These are phyloP conservation scores for Lordiphosa fenestrarum DNA, from an alignment of 2,888 invertebrate genomes.

Conservation along the genomic window DNA sequence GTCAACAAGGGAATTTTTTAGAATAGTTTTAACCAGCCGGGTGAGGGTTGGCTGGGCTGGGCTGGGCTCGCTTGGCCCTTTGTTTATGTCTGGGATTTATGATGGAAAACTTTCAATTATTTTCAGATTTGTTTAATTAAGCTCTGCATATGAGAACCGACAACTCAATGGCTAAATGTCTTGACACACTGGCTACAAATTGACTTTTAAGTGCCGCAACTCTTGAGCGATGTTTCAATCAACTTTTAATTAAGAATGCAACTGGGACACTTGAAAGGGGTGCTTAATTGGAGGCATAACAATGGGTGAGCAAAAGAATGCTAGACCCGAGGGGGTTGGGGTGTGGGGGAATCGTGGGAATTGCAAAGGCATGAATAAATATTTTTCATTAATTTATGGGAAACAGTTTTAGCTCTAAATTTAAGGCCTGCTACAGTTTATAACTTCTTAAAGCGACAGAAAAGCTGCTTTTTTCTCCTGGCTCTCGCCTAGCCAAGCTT, in stretches of 20 bases:
- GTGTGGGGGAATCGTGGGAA: no score
- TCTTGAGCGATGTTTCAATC: conserved; percentile 41
- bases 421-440: no score
- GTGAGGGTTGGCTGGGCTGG: conserved; percentile 7
- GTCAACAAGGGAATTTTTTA: conserved; percentile 73
- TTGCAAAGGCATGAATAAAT: no score
- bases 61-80: conserved; percentile 5
- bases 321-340: neutral
- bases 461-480: no score
- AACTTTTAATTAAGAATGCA: conserved; percentile 47
- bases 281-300: conserved; percentile 29
- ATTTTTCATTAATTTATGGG: no score
- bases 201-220: conserved; percentile 60
- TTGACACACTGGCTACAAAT: conserved; percentile 38
- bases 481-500: no score
- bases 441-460: no score
- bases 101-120: conserved; percentile 69
- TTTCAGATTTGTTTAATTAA: conserved; percentile 73
- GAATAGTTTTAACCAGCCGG: conserved; percentile 48
- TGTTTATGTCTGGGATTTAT: conserved; percentile 59
- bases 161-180: conserved; percentile 2
- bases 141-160: conserved; percentile 15
- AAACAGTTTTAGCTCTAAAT: no score
- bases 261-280: conserved; percentile 27
- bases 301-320: neutral